Evolutionary conservation across 2,113 vertebrate species (phyloP).

Genomic region (Turdus rufiventris): DNA sequence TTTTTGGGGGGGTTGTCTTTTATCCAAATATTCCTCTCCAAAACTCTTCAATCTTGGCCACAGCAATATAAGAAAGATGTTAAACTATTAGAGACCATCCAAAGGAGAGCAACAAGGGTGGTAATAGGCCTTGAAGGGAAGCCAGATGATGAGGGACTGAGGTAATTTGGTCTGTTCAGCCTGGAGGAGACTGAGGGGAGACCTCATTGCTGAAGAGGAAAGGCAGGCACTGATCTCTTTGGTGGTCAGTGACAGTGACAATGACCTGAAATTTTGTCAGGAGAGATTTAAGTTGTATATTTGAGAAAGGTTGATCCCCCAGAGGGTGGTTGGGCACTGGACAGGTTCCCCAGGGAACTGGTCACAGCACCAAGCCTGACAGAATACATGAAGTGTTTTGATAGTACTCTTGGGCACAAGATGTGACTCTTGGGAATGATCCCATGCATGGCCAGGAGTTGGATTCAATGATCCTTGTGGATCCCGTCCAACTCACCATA

Average conservation of each 20-base stretch:
- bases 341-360: neutral
- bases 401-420: no score
- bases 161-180: neutral
- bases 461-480: neutral
- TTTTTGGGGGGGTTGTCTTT: neutral
- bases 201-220: neutral
- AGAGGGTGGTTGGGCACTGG: neutral
- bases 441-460: neutral
- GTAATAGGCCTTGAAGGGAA: neutral
- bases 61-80: neutral
- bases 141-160: accelerated
- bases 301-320: neutral
- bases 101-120: neutral
- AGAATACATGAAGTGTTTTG: accelerated
- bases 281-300: neutral
- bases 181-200: neutral
- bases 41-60: neutral
- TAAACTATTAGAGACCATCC: neutral
- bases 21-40: neutral
- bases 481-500: accelerated
- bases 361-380: neutral
- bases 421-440: neutral
- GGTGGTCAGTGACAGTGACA: neutral
- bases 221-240: neutral
- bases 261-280: neutral